A percentile compares a stretch with the other conserved stretches of the same genome.
These are phyloP conservation scores for Peromyscus nudipes DNA, from an alignment of 2,797 vertebrate species.

Conservation along the genomic window DNA sequence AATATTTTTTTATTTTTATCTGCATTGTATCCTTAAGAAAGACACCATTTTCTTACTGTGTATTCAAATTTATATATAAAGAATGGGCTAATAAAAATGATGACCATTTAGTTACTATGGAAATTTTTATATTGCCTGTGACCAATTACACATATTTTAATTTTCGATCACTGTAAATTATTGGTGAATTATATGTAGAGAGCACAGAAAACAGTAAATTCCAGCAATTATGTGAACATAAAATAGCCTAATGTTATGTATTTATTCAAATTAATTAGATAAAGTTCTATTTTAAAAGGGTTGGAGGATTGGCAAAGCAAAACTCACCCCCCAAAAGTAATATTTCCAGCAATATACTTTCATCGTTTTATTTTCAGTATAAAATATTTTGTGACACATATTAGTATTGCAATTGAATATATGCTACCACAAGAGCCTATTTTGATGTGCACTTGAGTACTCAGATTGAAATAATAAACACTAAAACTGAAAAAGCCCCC, in stretches of 20 bases:
- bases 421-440: slow-evolving; percentile 30
- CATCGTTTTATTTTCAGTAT: neutral
- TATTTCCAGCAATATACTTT: slow-evolving; percentile 49
- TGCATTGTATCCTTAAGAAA: neutral
- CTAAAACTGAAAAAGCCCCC: neutral
- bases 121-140: neutral
- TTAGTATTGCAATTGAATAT: slow-evolving; percentile 54
- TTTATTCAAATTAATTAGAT: slow-evolving; percentile 3
- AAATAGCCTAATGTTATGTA: neutral
- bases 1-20: neutral
- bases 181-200: neutral
- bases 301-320: neutral
- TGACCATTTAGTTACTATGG: neutral
- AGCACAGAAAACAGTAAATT: neutral
- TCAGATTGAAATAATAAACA: slow-evolving; percentile 55
- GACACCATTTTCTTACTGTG: neutral
- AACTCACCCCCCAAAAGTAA: neutral
- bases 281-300: neutral
- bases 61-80: neutral
- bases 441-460: slow-evolving; percentile 32
- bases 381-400: slow-evolving; percentile 56
- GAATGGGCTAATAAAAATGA: neutral
- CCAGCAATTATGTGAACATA: slow-evolving; percentile 13
- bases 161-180: neutral
- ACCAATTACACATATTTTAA: neutral